Base-by-base conservation (phyloP, 2,888 invertebrate species). In the Herminia tarsipennalis region DNA sequence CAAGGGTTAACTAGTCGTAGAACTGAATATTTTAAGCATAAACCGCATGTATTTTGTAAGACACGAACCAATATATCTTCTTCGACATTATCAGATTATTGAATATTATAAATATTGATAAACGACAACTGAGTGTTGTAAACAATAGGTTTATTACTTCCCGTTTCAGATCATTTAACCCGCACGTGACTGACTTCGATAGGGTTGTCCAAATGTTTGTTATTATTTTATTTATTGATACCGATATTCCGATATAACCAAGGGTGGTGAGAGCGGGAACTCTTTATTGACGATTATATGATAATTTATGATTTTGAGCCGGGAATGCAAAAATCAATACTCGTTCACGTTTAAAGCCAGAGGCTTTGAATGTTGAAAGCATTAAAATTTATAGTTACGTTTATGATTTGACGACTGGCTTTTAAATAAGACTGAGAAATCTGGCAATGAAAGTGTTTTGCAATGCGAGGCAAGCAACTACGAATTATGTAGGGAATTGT, bases 111-210 rank as follows among this genome's bases (percentile, higher is more conserved):
- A 81, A 85, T 83, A 85, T 83, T 85, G 84, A 86, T 85, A 83
- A 83, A 81, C 70, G 82, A 77, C 78, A 79, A 73, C 75, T 73
- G 77, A 84, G 78, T 74, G 72, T 73, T 82, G 81, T 83, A 83
- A 83, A 83, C 83, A 83, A 83, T 82, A 81, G 78, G 71, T 84
- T 86, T 87, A 88, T 87, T 81, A 81, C 86, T 86, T 88, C 85
- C 86, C 77, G 84, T 86, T 78, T 73, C 79, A 72, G 80, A 76
- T 83, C 87, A 88, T 88, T 88, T 83, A 81, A 79, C 83, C 69
- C 75, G 83, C 88, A 86, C 88, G 87, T 88, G 88, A 79, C 84
- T 77, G 70, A 60, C 63, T 69, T 56, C 62, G 75, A 73, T 80
- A 78, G 86, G 86, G 82, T 79, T 83, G 82, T 78, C 76, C 67